Base-by-base conservation (phyloP, 2,888 invertebrate genomes). In the Pterobdella sp. region DNA sequence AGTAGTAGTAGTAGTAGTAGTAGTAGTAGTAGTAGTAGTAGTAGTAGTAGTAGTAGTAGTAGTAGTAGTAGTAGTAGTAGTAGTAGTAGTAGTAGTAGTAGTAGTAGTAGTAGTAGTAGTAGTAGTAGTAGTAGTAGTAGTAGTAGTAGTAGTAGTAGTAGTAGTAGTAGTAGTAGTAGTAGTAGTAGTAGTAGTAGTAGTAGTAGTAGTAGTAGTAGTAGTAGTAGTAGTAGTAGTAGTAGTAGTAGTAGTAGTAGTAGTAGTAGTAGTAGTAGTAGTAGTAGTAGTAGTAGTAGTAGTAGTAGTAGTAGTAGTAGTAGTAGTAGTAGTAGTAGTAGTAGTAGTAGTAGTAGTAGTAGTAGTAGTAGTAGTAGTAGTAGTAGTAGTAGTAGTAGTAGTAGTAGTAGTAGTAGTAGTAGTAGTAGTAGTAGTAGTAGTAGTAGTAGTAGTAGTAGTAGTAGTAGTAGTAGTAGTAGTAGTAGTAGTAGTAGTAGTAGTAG, bases 261-360 rank as follows among this genome's bases (percentile, higher is more conserved):
- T 67, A 67, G 69, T 69, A 49, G 37, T 49, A 49, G 69, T 69
- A 49, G 14, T 37, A 69, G 49, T 49, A 69, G 49, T 49, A 49
- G 69, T 37, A 69, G 69, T 49, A 69, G 49, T 49, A 69, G 49
- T 49, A 69, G 69, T 49, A 69, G 49, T 37, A 69, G 69, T 49
- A 69, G 49, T 69, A 69, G 49, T 69, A 69, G 69, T 69, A 69
- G 49, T 69, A 69, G 49, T 49, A 69, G 49, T 49, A 67, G 67
- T 67, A 67, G 67, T 67, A 67, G 67, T 67, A 67, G 67, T 67
- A 67, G 67, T 67, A 67, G 67, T 67, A 67, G 67, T 67, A 67
- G 67, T 67, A 67, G 67, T 67, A 67, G 67, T 67, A 67, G 67
- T 67, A 67, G 67, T 67, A 67, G 67, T 67, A 67, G 7, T 42